Percentiles rank a stretch among this genome's conserved stretches.
These are phyloP conservation scores for Neodiprion fabricii DNA, from an alignment of 1,140 invertebrate species.

Conservation along the genomic window DNA sequence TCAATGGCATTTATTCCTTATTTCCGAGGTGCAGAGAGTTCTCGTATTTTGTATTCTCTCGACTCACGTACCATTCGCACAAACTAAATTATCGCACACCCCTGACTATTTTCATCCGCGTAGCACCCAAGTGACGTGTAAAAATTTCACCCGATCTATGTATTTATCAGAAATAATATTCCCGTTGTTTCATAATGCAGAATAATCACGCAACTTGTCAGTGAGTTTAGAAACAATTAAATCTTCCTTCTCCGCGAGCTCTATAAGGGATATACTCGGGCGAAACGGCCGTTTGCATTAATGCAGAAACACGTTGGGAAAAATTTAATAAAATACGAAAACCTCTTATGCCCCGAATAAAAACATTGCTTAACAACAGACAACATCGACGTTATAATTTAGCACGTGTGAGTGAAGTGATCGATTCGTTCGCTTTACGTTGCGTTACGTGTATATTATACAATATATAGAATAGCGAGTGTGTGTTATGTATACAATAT, in stretches of 20 bases:
- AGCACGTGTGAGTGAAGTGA: neutral
- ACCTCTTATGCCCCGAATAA: neutral
- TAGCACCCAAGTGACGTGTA: neutral
- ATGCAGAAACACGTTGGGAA: too few species aligned
- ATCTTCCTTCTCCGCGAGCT: too few species aligned
- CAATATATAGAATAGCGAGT: neutral
- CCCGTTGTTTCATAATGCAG: too few species aligned
- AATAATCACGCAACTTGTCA: too few species aligned
- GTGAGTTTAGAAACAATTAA: too few species aligned
- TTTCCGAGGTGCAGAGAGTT: neutral
- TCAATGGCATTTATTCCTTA: neutral
- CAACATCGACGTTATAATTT: neutral
- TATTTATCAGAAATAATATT: too few species aligned
- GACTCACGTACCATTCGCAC: neutral
- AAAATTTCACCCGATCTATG: neutral
- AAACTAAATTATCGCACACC: too few species aligned
- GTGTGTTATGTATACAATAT: neutral
- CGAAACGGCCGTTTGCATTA: too few species aligned
- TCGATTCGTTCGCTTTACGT: neutral
- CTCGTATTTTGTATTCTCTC: slow-evolving; percentile 18
- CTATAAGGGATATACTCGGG: too few species aligned
- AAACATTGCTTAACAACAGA: neutral
- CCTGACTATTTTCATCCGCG: neutral
- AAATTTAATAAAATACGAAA: neutral
- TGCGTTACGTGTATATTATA: neutral